Evolutionary conservation across 2,888 invertebrate genomes (phyloP), one percentile per base, ranked within the genome.

Genomic region (Silvanus unidentatus): DNA sequence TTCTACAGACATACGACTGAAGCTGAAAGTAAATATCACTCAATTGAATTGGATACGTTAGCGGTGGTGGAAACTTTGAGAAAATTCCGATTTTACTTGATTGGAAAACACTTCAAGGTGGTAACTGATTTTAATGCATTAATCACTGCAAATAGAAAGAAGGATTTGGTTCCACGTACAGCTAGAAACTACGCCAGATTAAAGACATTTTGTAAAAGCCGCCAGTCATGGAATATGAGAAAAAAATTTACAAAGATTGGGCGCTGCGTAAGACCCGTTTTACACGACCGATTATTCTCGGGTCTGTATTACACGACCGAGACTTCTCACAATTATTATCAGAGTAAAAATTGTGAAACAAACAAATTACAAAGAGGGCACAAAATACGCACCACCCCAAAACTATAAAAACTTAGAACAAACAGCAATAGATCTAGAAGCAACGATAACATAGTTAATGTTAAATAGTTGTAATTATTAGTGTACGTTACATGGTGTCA

Each of bases 41-140:
- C 61, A 1, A 63, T 63, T 14, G 71, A 72, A 37, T 44, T 63
- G n/a, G 65, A 70, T 42, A 58, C 55, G 1, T 47, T 70, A 6
- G 68, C 66, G 1, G 58, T 69, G 0, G 61, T 69, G 0, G 59
- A 54, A 41, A 51, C 58, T 6, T 34, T 69, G 1, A 46, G 55
- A n/a, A 56, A 63, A 41, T 68, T 68, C 47, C 52, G 64, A 8
- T 53, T 56, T 1, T 69, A 66, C 47, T 36, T 69, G 1, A 43
- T 62, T 3, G 62, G 59, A 1, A 47, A 51, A 2, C 13, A 38
- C 1, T 68, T 69, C 41, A 58, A 43, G 5, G 47, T 65, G 1
- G 42, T 58, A 0, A 63, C 61, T 1, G 70, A 71, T 42, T 67
- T 64, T 38, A 59, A 58, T 16, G 55, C 64, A 0, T 28, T 66